A percentile compares a stretch with the other conserved stretches of the same genome.
Conservation (phyloP, 2,888 invertebrate genomes). For the Catocala sponsa region DNA sequence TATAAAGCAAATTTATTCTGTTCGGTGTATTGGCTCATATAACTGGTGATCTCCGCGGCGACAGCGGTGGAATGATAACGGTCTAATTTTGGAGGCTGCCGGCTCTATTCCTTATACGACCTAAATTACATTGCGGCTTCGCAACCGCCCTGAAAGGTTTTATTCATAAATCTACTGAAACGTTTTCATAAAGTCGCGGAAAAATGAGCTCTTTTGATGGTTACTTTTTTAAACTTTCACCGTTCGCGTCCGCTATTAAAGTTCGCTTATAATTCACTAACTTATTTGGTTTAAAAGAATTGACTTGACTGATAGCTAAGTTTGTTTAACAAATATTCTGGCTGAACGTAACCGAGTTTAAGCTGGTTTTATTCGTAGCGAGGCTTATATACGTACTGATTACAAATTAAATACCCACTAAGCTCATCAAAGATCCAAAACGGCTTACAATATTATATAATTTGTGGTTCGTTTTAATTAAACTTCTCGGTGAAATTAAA, state of each 20-base stretch:
- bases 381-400: slow-evolving; percentile 38
- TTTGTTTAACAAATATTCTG: slow-evolving; percentile 41
- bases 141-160: slow-evolving; percentile 85
- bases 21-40: slow-evolving; percentile 86
- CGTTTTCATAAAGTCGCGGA: slow-evolving; percentile 83
- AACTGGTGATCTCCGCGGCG: slow-evolving; percentile 83
- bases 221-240: slow-evolving; percentile 64
- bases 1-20: slow-evolving; percentile 87
- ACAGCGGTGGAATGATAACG: slow-evolving; percentile 86
- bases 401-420: slow-evolving; percentile 42
- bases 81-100: slow-evolving; percentile 82
- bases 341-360: slow-evolving; percentile 36
- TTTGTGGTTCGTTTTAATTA: slow-evolving; percentile 42
- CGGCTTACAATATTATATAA: slow-evolving; percentile 39
- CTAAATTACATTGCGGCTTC: slow-evolving; percentile 84
- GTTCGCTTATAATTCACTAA: slow-evolving; percentile 51
- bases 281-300: slow-evolving; percentile 45
- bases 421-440: slow-evolving; percentile 43
- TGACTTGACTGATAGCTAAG: slow-evolving; percentile 35
- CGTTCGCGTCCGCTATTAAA: slow-evolving; percentile 55
- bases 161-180: slow-evolving; percentile 86
- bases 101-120: slow-evolving; percentile 75
- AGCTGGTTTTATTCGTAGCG: slow-evolving; percentile 36
- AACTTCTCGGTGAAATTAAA: slow-evolving; percentile 47
- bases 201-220: slow-evolving; percentile 74